phyloP scores from a whole-genome alignment of 2,888 invertebrate species.

The Alloscopus bannaensis region DNA sequence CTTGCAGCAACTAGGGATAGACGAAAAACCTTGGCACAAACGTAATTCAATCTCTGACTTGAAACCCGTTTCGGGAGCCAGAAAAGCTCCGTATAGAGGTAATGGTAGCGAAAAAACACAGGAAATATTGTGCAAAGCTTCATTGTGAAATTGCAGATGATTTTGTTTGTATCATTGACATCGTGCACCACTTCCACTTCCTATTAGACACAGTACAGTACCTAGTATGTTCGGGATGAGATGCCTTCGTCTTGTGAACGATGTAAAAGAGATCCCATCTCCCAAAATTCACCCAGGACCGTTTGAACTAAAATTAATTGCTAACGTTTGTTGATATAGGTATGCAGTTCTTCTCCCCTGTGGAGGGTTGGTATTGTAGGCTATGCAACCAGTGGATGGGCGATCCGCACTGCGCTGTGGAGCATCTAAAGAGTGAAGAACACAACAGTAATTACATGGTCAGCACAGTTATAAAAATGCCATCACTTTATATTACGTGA shows the following conservation, averaged over 20 bases:
- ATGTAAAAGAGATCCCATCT: slow-evolving; percentile 62
- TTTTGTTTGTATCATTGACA: slow-evolving; percentile 57
- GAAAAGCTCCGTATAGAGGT: slow-evolving; percentile 72
- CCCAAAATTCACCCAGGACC: slow-evolving; percentile 37
- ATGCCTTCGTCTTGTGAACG: slow-evolving; percentile 57
- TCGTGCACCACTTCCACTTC: slow-evolving; percentile 58
- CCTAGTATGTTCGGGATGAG: slow-evolving; percentile 64
- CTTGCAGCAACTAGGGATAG: slow-evolving; percentile 79
- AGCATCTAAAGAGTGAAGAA: slow-evolving; percentile 86
- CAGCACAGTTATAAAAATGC: slow-evolving; percentile 75
- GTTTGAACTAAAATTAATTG: not conserved
- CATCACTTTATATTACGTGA: slow-evolving; percentile 18
- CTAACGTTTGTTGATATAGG: slow-evolving; percentile 78
- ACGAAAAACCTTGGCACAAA: slow-evolving; percentile 86
- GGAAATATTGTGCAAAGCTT: slow-evolving; percentile 53
- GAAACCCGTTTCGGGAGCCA: slow-evolving; percentile 66
- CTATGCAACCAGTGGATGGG: slow-evolving; percentile 92
- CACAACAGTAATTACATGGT: slow-evolving; percentile 90
- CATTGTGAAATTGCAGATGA: slow-evolving; percentile 56
- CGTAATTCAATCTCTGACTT: slow-evolving; percentile 78
- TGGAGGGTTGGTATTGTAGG: slow-evolving; percentile 93
- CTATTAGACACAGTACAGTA: slow-evolving; percentile 59
- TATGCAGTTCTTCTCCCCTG: slow-evolving; percentile 90
- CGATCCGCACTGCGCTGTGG: slow-evolving; percentile 90
- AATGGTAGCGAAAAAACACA: slow-evolving; percentile 55